Conservation (phyloP, 2,888 invertebrate genomes). For the Lycia hirtaria region DNA sequence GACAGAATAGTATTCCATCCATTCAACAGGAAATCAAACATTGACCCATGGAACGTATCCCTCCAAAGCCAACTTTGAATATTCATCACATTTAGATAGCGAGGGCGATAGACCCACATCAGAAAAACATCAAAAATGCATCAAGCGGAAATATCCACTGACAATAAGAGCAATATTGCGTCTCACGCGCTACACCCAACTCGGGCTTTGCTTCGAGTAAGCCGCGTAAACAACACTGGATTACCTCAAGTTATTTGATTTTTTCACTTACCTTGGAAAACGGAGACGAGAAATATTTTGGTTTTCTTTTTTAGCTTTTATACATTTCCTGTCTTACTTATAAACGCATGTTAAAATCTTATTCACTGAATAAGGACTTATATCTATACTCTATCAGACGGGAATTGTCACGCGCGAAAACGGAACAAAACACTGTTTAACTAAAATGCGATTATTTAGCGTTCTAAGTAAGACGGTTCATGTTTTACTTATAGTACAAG, state of each 20-base stretch:
- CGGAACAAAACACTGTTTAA: too few species aligned
- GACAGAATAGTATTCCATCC: not conserved
- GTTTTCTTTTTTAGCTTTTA: too few species aligned
- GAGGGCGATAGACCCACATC: constrained; percentile 84
- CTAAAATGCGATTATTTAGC: too few species aligned
- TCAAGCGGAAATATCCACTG: constrained; percentile 83
- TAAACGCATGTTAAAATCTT: too few species aligned
- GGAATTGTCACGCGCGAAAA: too few species aligned
- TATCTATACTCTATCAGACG: too few species aligned
- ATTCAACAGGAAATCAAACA: constrained; percentile 26
- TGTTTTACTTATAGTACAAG: too few species aligned
- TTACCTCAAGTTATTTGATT: constrained; percentile 24
- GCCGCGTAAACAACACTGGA: constrained; percentile 30
- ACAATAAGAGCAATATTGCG: constrained; percentile 78
- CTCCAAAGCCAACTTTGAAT: constrained; percentile 75
- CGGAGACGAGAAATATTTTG: too few species aligned
- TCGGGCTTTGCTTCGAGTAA: constrained; percentile 49
- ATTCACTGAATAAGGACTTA: too few species aligned
- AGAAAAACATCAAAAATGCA: constrained; percentile 86
- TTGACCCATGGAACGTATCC: constrained; percentile 60
- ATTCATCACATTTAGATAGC: constrained; percentile 85
- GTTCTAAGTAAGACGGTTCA: too few species aligned
- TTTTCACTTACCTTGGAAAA: constrained; percentile 8
- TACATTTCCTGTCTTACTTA: too few species aligned
- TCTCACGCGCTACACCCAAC: constrained; percentile 56